phyloP scores from a whole-genome alignment of 2,113 vertebrate species.

The Odontesthes bonariensis region DNA sequence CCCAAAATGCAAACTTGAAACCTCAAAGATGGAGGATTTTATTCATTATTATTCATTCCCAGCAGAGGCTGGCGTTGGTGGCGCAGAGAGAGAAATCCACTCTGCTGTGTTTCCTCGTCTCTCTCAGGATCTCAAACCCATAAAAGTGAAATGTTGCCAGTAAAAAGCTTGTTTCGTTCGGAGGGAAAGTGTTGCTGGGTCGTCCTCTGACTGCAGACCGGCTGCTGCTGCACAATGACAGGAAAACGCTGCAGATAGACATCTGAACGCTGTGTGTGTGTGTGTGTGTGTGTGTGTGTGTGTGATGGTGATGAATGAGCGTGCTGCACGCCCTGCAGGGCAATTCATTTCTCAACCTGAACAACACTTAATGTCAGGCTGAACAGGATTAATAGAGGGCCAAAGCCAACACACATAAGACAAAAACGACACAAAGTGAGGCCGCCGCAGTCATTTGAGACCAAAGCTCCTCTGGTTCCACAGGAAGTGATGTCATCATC shows the following conservation, averaged over 20 bases:
- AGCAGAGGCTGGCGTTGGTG: background rate
- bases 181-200: conserved; percentile 4
- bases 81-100: background rate
- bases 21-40: background rate
- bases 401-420: conserved; percentile 17
- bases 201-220: background rate
- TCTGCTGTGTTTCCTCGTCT: conserved; percentile 3
- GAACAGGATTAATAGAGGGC: conserved; percentile 59
- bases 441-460: conserved; percentile 24
- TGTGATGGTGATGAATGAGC: conserved; percentile 52
- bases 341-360: conserved; percentile 70
- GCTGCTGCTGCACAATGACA: conserved; percentile 31
- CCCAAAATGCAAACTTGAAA: background rate
- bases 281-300: conserved; percentile 21
- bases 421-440: background rate
- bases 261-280: conserved; percentile 17
- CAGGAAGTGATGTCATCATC: conserved; percentile 44
- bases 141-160: background rate
- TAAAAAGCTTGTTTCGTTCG: conserved; percentile 13
- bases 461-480: conserved; percentile 6
- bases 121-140: conserved; percentile 1
- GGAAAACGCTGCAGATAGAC: conserved; percentile 47
- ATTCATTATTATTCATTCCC: background rate
- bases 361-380: conserved; percentile 69
- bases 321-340: conserved; percentile 54